A percentile compares a stretch with the other conserved stretches of the same genome.
Conservation (phyloP, 2,797 vertebrate species). For the Oryzias dopingdopingensis region DNA sequence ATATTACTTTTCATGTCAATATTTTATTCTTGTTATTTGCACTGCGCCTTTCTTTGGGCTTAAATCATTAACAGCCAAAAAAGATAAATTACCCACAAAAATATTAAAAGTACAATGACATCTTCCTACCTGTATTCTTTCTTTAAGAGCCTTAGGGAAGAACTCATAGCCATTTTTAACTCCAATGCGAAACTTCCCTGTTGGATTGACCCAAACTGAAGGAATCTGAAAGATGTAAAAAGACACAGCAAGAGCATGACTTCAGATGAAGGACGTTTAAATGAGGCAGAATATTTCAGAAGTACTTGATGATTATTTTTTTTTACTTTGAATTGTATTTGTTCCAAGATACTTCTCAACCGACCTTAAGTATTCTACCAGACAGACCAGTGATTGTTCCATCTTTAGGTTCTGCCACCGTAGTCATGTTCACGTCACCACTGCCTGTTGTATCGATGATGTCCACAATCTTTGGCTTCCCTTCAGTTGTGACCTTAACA, state of each 20-base stretch:
- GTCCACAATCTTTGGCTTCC: constrained; percentile 95
- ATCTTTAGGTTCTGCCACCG: constrained; percentile 87
- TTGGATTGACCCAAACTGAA: constrained; percentile 89
- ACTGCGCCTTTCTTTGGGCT: not conserved
- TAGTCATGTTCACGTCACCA: constrained; percentile 92
- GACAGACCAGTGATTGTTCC: constrained; percentile 86
- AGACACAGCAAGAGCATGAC: constrained; percentile 6
- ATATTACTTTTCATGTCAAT: not conserved
- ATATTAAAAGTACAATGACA: constrained; percentile 15
- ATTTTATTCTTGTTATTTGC: not conserved
- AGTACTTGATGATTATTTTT: not conserved
- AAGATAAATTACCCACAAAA: constrained; percentile 2
- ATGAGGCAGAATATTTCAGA: not conserved
- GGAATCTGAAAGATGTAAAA: constrained; percentile 81
- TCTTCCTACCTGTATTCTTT: constrained; percentile 89
- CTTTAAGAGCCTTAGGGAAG: constrained; percentile 97
- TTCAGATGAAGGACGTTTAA: constrained; percentile 2
- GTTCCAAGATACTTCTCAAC: not conserved
- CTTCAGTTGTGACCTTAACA: constrained; percentile 90
- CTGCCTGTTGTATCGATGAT: constrained; percentile 98
- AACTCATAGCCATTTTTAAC: constrained; percentile 98
- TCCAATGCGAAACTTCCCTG: constrained; percentile 93
- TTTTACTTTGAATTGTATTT: not conserved
- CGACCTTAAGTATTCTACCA: constrained; percentile 89
- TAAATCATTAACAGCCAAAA: not conserved